Conservation (phyloP, 1,140 invertebrate genomes). For the Euwallacea similis region DNA sequence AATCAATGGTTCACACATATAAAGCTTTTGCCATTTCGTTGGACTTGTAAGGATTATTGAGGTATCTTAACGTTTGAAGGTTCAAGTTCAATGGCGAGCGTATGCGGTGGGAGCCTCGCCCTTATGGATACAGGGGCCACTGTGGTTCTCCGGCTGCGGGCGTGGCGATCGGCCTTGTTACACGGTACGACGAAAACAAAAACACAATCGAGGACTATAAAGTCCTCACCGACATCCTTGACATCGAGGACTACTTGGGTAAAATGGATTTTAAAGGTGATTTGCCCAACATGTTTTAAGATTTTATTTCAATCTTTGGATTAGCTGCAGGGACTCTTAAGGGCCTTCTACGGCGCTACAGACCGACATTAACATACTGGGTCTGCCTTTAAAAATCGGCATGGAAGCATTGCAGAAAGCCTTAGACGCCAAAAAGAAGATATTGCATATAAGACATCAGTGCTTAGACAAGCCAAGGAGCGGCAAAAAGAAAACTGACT, state of each 20-base stretch:
- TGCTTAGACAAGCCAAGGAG: slow-evolving; percentile 67
- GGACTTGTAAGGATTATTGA: no score
- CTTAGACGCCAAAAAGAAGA: slow-evolving; percentile 72
- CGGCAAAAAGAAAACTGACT: slow-evolving; percentile 83
- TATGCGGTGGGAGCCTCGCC: slow-evolving; percentile 94
- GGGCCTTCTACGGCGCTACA: slow-evolving; percentile 94
- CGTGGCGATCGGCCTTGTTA: slow-evolving; percentile 90
- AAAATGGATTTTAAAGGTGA: slow-evolving; percentile 97
- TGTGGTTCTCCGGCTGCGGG: slow-evolving; percentile 83
- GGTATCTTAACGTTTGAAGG: slow-evolving; percentile 54
- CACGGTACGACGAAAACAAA: slow-evolving; percentile 61
- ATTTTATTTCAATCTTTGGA: slow-evolving; percentile 3
- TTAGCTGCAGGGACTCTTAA: slow-evolving; percentile 84
- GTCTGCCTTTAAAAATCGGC: slow-evolving; percentile 85
- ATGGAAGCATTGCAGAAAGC: slow-evolving; percentile 82
- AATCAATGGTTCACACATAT: no score
- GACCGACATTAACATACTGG: slow-evolving; percentile 90
- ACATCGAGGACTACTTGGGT: slow-evolving; percentile 97
- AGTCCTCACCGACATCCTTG: slow-evolving; percentile 92
- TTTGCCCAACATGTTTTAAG: not conserved
- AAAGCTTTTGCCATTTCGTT: no score
- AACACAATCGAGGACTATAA: slow-evolving; percentile 75
- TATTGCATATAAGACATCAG: slow-evolving; percentile 82
- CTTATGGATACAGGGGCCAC: slow-evolving; percentile 95
- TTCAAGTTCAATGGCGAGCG: slow-evolving; percentile 97